Conservation (phyloP, 2,113 vertebrate species). For the Drymodes brunneopygia region DNA sequence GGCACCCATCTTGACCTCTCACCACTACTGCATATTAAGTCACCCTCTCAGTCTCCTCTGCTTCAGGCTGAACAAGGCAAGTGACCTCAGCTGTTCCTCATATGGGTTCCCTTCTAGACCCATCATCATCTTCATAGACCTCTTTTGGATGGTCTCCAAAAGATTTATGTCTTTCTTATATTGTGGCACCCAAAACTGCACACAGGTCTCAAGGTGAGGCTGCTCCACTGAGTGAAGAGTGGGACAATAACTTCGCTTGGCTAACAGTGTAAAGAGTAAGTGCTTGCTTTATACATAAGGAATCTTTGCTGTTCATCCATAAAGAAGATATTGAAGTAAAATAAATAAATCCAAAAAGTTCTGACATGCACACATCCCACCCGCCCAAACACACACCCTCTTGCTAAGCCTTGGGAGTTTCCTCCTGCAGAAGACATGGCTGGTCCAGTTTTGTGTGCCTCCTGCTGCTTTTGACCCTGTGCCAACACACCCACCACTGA, state of each 20-base stretch:
- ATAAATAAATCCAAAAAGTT: not conserved
- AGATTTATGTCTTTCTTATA: not conserved
- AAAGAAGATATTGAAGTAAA: not conserved
- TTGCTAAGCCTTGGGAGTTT: rapidly evolving
- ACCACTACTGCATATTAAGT: not conserved
- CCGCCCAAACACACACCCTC: rapidly evolving
- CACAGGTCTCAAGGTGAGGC: not conserved
- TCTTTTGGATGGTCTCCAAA: not conserved
- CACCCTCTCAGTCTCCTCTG: not conserved
- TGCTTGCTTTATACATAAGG: not conserved
- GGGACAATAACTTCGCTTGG: not conserved
- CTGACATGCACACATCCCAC: not conserved
- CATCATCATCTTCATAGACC: not conserved
- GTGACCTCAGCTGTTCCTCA: not conserved
- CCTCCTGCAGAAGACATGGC: not conserved
- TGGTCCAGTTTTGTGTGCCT: not conserved
- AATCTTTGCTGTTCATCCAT: not conserved
- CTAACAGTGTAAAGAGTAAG: not conserved
- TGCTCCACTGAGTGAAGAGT: not conserved
- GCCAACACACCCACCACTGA: rapidly evolving
- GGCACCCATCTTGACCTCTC: not conserved
- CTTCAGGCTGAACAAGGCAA: not conserved
- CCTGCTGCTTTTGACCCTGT: not conserved
- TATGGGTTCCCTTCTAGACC: not conserved
- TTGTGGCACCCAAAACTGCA: not conserved